Evolutionary conservation across 2,888 invertebrate species (phyloP).

Genomic region (Aspidapion aeneum): DNA sequence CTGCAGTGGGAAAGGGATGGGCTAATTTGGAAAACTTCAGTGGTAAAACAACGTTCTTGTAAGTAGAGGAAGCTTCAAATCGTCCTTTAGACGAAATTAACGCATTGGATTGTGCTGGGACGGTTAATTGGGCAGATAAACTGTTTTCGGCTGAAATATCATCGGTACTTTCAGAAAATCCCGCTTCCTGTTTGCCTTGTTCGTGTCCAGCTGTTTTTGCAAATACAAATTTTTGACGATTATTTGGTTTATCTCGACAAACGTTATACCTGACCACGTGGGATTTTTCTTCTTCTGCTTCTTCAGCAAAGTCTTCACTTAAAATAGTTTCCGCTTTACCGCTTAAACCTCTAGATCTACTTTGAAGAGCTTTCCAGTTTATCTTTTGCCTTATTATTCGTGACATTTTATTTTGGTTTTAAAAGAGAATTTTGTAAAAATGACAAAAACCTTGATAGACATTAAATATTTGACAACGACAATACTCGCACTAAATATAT

Average conservation of each 20-base stretch:
- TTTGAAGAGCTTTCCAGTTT: background rate
- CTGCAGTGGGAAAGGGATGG: conserved; percentile 45
- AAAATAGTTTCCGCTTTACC: conserved; percentile 16
- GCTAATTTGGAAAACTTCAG: conserved; percentile 41
- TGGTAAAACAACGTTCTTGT: conserved; percentile 40
- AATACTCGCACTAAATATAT: conserved; percentile 8
- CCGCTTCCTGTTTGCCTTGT: background rate
- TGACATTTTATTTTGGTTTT: background rate
- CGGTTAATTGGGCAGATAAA: conserved; percentile 7
- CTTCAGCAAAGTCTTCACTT: conserved; percentile 17
- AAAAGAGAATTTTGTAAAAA: conserved; percentile 6
- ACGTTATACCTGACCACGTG: conserved; percentile 28
- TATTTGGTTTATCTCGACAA: conserved; percentile 25
- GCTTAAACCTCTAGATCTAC: conserved; percentile 6
- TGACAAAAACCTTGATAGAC: conserved; percentile 1
- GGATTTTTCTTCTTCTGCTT: conserved; percentile 18
- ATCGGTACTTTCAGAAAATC: conserved; percentile 12
- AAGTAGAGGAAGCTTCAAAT: conserved; percentile 40
- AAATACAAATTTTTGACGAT: conserved; percentile 19
- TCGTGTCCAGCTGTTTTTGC: conserved; percentile 9
- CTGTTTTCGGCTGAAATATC: conserved; percentile 13
- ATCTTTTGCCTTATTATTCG: background rate
- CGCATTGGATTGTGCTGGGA: background rate
- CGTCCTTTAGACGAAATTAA: conserved; percentile 20
- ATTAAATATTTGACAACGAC: conserved; percentile 1